Evolutionary conservation across 2,113 vertebrate species (phyloP).

Genomic region (Lampris incognitus): DNA sequence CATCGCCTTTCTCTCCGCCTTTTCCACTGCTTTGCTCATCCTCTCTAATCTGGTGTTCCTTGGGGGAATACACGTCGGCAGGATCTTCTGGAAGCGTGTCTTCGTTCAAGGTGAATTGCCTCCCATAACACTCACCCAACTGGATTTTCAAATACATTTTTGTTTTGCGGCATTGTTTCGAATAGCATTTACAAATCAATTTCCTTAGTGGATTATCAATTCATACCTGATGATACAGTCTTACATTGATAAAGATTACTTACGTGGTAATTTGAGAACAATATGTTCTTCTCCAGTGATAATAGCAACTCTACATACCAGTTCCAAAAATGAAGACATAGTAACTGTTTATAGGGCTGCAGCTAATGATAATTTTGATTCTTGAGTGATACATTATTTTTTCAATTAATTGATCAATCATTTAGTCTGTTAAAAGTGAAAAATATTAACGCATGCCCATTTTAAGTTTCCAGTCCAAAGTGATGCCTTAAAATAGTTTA

Average conservation of each 20-base stretch:
- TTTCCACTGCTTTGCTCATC: slow-evolving; percentile 93
- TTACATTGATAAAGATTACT: not conserved
- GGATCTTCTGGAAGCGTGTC: slow-evolving; percentile 93
- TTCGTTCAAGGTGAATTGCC: slow-evolving; percentile 88
- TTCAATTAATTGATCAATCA: no score
- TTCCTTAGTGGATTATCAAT: slow-evolving; percentile 3
- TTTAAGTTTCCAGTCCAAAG: no score
- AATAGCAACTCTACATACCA: not conserved
- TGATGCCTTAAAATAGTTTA: no score
- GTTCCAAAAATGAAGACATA: no score
- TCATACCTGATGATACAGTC: not conserved
- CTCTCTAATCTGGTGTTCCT: slow-evolving; percentile 98
- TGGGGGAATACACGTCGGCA: slow-evolving; percentile 90
- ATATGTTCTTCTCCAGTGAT: not conserved
- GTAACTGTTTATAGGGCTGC: no score
- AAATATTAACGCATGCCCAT: no score
- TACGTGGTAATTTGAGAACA: not conserved
- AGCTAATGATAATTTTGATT: no score
- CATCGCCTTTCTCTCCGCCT: slow-evolving; percentile 88
- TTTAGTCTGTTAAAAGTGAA: no score
- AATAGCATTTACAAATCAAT: slow-evolving; percentile 6
- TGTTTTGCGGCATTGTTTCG: slow-evolving; percentile 28
- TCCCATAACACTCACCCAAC: slow-evolving; percentile 4
- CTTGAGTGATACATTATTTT: no score
- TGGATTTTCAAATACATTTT: slow-evolving; percentile 12